Conservation (phyloP, 2,888 invertebrate genomes). For the Spicauda simplicius region DNA sequence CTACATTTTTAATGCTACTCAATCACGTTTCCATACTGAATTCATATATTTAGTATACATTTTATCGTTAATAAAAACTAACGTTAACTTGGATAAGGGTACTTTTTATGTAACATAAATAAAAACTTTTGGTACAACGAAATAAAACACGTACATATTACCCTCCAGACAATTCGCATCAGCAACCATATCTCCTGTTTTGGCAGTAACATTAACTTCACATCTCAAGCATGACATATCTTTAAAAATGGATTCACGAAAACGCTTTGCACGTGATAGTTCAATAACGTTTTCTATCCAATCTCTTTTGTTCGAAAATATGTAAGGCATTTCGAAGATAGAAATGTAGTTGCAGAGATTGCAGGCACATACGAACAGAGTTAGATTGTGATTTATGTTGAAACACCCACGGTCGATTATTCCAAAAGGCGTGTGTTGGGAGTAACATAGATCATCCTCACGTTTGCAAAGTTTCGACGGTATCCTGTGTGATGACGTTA, state of each 20-base stretch:
- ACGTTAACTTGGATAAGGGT: not conserved
- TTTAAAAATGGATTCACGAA: constrained; percentile 63
- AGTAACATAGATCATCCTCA: constrained; percentile 66
- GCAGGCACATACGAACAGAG: constrained; percentile 69
- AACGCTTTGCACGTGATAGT: constrained; percentile 59
- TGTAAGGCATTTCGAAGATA: constrained; percentile 67
- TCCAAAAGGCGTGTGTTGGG: constrained; percentile 73
- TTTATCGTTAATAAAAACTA: not conserved
- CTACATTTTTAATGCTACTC: too few relatives aligned
- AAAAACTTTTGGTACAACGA: not conserved
- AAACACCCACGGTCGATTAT: constrained; percentile 70
- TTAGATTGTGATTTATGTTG: constrained; percentile 60
- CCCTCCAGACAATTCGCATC: constrained; percentile 65
- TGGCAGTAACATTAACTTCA: constrained; percentile 60
- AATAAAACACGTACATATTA: constrained; percentile 59
- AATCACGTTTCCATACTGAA: not conserved
- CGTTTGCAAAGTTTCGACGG: constrained; percentile 57
- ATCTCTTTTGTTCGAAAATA: constrained; percentile 59
- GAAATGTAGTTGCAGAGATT: constrained; percentile 73
- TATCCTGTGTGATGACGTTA: constrained; percentile 52
- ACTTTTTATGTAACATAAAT: not conserved
- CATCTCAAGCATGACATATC: constrained; percentile 70
- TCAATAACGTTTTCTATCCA: constrained; percentile 71
- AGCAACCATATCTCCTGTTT: constrained; percentile 49
- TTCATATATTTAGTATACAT: not conserved